phyloP scores from a whole-genome alignment of 2,888 invertebrate species.

The Sthenelais limicola region DNA sequence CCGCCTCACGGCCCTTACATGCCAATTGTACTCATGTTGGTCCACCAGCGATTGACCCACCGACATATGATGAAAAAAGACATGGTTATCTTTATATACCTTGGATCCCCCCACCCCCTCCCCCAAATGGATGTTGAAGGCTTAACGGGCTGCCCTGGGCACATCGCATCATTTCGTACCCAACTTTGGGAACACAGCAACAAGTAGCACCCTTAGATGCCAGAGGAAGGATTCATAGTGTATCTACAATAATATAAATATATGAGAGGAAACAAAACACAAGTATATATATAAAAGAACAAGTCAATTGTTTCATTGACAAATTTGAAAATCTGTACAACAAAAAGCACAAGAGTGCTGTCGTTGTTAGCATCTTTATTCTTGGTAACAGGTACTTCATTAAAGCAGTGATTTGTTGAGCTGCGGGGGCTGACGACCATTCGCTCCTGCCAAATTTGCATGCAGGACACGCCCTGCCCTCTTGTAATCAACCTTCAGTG shows the following conservation, averaged over 20 bases:
- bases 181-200: conserved; percentile 16
- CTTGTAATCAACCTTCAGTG: conserved; percentile 38
- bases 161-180: conserved; percentile 35
- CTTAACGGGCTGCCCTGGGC: conserved; percentile 28
- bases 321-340: conserved; percentile 33
- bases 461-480: conserved; percentile 26
- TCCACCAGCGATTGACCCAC: conserved; percentile 26
- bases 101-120: conserved; percentile 36
- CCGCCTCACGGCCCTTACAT: conserved; percentile 12
- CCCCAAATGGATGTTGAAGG: conserved; percentile 40
- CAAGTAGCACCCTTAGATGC: conserved; percentile 25
- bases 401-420: conserved; percentile 38
- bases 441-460: conserved; percentile 37
- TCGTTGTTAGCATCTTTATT: conserved; percentile 35
- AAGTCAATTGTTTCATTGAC: conserved; percentile 24
- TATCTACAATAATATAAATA: too few species aligned
- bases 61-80: conserved; percentile 24
- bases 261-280: conserved; percentile 2
- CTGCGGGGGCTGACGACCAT: conserved; percentile 32
- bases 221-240: too few species aligned
- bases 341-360: conserved; percentile 18
- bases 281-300: background rate
- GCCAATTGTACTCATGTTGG: conserved; percentile 32
- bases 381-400: conserved; percentile 36
- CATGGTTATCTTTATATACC: conserved; percentile 37